These are phyloP conservation scores for Zaprionus camerounensis DNA, from an alignment of 1,140 invertebrate species.

Conservation along the genomic window DNA sequence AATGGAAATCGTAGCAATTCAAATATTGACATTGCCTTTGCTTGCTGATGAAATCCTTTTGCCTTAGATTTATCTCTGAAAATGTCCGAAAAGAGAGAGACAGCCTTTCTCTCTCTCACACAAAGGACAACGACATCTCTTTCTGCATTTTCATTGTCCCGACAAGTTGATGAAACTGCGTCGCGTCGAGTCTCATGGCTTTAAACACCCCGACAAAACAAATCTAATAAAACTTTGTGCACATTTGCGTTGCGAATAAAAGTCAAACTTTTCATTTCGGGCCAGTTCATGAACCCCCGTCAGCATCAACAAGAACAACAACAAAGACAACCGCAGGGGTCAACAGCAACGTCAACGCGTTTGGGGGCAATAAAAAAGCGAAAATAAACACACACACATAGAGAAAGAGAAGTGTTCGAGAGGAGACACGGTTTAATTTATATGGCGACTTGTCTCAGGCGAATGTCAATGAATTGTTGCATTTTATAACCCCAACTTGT, in stretches of 20 bases:
- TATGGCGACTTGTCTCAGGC: conserved; percentile 31
- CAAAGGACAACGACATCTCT: conserved; percentile 27
- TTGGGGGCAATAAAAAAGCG: conserved; percentile 23
- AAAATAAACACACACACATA: conserved; percentile 20
- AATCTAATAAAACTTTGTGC: conserved; percentile 61
- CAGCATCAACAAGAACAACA: conserved; percentile 39
- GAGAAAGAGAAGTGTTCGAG: not conserved
- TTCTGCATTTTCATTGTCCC: conserved; percentile 46
- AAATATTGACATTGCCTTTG: conserved; percentile 25
- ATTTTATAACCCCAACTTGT: conserved; percentile 29
- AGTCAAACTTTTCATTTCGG: conserved; percentile 72
- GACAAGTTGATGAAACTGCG: conserved; percentile 53
- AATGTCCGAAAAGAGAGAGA: not conserved
- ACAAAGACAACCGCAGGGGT: conserved; percentile 28
- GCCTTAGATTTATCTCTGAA: not conserved
- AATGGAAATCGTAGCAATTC: conserved; percentile 57
- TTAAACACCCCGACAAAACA: conserved; percentile 52
- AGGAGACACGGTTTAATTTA: conserved; percentile 28
- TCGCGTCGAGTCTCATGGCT: conserved; percentile 22
- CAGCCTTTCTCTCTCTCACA: no score
- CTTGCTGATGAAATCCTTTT: conserved; percentile 11
- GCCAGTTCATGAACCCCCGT: conserved; percentile 66
- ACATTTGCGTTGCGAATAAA: conserved; percentile 64
- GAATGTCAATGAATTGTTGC: conserved; percentile 36
- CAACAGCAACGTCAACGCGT: conserved; percentile 38